These are phyloP conservation scores for Hippocampus kuda DNA, from an alignment of 2,797 vertebrate species.

Conservation along the genomic window DNA sequence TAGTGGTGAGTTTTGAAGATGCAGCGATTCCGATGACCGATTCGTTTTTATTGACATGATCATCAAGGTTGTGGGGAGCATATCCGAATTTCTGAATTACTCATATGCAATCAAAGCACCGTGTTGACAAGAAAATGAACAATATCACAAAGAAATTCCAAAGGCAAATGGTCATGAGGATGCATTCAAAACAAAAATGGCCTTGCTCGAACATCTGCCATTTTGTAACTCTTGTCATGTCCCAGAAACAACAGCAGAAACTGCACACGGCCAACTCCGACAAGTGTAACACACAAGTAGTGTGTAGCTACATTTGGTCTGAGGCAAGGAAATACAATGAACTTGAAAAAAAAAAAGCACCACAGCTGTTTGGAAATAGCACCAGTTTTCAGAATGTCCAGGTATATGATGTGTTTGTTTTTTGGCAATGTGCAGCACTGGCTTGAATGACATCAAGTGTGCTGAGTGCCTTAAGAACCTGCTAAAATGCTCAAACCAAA, in stretches of 20 bases:
- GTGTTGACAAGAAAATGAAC: slow-evolving; percentile 5
- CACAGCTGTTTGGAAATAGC: slow-evolving; percentile 69
- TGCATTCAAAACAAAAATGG: slow-evolving; percentile 21
- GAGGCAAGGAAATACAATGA: slow-evolving; percentile 50
- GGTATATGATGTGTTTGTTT: slow-evolving; percentile 26
- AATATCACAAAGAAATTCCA: slow-evolving; percentile 20
- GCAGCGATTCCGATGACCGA: neutral
- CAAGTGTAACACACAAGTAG: slow-evolving; percentile 54
- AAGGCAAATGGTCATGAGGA: slow-evolving; percentile 21
- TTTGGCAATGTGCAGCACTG: slow-evolving; percentile 61
- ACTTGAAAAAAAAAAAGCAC: slow-evolving; percentile 63
- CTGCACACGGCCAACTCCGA: slow-evolving; percentile 10
- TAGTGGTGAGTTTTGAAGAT: slow-evolving; percentile 6
- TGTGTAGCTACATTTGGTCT: slow-evolving; percentile 61
- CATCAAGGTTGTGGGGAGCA: slow-evolving; percentile 37
- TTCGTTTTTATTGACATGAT: slow-evolving; percentile 7
- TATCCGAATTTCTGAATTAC: slow-evolving; percentile 40
- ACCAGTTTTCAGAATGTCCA: slow-evolving; percentile 67
- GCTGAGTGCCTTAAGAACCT: slow-evolving; percentile 43
- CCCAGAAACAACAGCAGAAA: slow-evolving; percentile 43
- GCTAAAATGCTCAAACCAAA: slow-evolving; percentile 44
- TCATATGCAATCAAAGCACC: slow-evolving; percentile 32
- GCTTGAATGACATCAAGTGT: slow-evolving; percentile 38
- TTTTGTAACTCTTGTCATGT: slow-evolving; percentile 25
- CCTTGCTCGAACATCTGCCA: slow-evolving; percentile 23